Base-by-base conservation (phyloP, 2,113 vertebrate genomes). In the Rhodinocichla rosea region DNA sequence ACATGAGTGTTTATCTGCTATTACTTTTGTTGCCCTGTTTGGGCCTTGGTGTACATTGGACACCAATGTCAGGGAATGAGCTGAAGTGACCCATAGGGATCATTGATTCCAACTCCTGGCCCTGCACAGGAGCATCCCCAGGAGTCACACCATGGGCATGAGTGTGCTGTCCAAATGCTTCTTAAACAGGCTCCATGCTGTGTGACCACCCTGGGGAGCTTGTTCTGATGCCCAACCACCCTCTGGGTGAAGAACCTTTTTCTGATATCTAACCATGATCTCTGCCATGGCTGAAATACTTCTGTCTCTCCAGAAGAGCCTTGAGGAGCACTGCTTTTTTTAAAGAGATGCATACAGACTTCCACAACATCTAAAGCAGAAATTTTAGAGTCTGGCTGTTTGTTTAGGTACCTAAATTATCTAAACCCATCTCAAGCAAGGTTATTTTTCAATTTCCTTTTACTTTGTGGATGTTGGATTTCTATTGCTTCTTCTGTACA, bases 1-100 rank as follows among this genome's bases (percentile, higher is more conserved):
- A 49, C 0, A 0, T 21, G 16, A 69, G 7, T 5, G 2, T 73
- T 88, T 73, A 8, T 50, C 20, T 74, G 37, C n/a, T 71, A 0
- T 55, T 17, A 6, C 5, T 74, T 76, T 45, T 63, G 24, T 42
- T 67, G 23, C 9, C 7, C 27, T 0, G 0, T 16, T 45, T 59
- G 68, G 37, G 55, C 20, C 83, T 81, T 35, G 24, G 11, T 27
- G 17, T 3, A 1, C 2, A 14, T 37, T 12, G 60, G 23, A 37
- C 2, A 23, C 3, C 15, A 62, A 3, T 1, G n/a, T 39, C 12
- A 45, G 2, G 2, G 55, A 77, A 33, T 39, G 44, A 52, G 11
- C 22, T 37, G 45, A 33, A 52, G 53, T 17, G 27, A 39, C 22
- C 63, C 33, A 13, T 33, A 33, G 45, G 33, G 22, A 33, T 69